These are phyloP conservation scores for Cacoxenus indagator DNA, from an alignment of 2,888 invertebrate genomes.

Conservation along the genomic window DNA sequence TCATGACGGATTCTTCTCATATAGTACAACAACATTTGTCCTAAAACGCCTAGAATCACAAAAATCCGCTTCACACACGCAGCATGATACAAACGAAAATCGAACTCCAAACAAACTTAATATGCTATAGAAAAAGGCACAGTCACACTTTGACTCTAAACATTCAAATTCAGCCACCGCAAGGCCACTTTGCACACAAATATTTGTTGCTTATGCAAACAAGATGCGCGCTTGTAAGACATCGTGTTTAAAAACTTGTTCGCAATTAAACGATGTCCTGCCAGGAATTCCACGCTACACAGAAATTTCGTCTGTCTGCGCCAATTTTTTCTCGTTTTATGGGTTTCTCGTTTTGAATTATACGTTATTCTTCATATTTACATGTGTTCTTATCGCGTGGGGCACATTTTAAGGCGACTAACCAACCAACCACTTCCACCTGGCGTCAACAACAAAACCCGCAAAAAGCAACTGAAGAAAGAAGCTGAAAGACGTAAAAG, in stretches of 20 bases:
- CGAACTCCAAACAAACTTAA: background rate
- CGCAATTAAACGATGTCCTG: constrained; percentile 70
- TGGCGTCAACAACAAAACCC: constrained; percentile 56
- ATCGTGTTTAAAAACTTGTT: constrained; percentile 70
- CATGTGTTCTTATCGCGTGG: constrained; percentile 32
- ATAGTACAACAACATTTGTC: background rate
- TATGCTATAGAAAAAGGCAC: background rate
- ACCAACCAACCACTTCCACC: constrained; percentile 48
- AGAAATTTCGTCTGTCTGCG: background rate
- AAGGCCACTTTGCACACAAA: background rate
- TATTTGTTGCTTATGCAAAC: constrained; percentile 50
- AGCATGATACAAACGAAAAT: background rate
- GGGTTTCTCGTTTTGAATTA: constrained; percentile 12
- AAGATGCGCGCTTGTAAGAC: constrained; percentile 58
- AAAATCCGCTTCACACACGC: background rate
- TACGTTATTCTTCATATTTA: constrained; percentile 23
- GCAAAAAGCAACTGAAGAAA: constrained; percentile 18
- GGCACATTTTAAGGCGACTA: constrained; percentile 15
- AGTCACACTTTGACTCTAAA: background rate
- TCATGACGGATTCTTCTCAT: too few species aligned
- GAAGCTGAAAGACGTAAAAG: constrained; percentile 32
- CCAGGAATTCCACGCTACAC: constrained; percentile 49
- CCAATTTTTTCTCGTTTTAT: background rate
- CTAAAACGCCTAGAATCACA: background rate
- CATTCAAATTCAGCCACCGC: background rate